A percentile compares a stretch with the other conserved stretches of the same genome.
Conservation (phyloP, 2,113 vertebrate genomes). For the Tapirus terrestris region DNA sequence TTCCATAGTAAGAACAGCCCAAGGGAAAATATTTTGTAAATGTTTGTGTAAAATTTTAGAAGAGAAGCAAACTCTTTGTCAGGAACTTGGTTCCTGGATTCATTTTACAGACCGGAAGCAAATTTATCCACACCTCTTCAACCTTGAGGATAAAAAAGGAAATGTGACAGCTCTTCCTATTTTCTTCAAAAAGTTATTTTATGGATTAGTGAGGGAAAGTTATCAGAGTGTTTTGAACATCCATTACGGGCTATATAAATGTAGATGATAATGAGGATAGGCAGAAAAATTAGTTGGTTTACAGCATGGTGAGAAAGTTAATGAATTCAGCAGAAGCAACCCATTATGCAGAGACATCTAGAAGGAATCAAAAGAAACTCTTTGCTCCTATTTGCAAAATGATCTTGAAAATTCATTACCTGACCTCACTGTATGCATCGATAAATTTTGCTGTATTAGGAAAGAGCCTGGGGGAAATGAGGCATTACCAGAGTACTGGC, state of each 20-base stretch:
- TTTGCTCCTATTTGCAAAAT: slow-evolving; percentile 67
- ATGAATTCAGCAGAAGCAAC: slow-evolving; percentile 41
- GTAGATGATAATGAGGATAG: slow-evolving; percentile 27
- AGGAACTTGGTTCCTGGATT: neutral
- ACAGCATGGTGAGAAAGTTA: neutral
- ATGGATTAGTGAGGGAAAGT: neutral
- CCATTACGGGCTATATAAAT: neutral
- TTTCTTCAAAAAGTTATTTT: slow-evolving; percentile 42
- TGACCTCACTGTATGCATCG: slow-evolving; percentile 43
- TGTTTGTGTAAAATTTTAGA: slow-evolving; percentile 11
- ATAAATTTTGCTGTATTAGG: slow-evolving; percentile 53
- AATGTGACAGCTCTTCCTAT: neutral
- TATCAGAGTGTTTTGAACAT: neutral
- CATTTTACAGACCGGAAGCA: neutral
- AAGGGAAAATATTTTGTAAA: neutral
- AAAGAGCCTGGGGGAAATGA: slow-evolving; percentile 55
- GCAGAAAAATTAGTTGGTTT: slow-evolving; percentile 38
- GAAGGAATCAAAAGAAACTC: slow-evolving; percentile 41
- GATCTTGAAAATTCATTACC: slow-evolving; percentile 68
- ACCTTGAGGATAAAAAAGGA: neutral
- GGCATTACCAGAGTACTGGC: neutral
- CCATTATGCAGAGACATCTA: slow-evolving; percentile 60
- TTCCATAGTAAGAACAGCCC: neutral
- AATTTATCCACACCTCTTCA: neutral
- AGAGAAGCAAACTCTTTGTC: neutral